Conservation (phyloP, 2,113 vertebrate genomes). For the Ploceus nigricollis region DNA sequence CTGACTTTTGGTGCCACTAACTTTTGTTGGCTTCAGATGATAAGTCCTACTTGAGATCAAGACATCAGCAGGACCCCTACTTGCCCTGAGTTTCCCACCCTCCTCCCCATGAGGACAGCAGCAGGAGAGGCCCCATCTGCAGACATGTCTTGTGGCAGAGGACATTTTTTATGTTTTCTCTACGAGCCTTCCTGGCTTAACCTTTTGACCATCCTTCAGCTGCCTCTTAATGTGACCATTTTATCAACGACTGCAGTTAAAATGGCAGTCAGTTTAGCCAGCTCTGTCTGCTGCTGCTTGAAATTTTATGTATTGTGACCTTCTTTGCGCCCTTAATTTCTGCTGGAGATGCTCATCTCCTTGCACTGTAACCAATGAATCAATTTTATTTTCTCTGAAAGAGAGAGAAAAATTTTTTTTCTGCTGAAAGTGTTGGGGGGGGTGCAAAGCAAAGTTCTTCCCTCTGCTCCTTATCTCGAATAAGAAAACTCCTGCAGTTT, state of each 20-base stretch:
- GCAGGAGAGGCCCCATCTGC: neutral
- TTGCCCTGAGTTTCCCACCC: neutral
- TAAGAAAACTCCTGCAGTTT: conserved; percentile 1
- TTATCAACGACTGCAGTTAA: neutral
- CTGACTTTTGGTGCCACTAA: neutral
- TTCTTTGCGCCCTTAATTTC: conserved; percentile 52
- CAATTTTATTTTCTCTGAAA: conserved; percentile 30
- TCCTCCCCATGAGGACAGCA: neutral
- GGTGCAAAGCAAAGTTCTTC: neutral
- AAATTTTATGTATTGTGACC: conserved; percentile 10
- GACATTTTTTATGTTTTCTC: neutral
- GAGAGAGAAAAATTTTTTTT: neutral
- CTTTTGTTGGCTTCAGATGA: neutral
- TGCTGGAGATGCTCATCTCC: conserved; percentile 16
- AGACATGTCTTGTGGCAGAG: neutral
- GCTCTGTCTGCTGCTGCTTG: neutral
- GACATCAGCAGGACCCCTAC: neutral
- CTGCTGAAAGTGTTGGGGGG: neutral
- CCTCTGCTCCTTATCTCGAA: neutral
- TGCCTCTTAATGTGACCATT: neutral
- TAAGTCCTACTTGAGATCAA: neutral
- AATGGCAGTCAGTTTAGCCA: neutral
- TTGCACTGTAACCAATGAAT: neutral
- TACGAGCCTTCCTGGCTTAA: neutral
- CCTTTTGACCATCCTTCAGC: neutral